These are phyloP conservation scores for Zelostemma sp. DNA, from an alignment of 1,140 invertebrate genomes.

Conservation along the genomic window DNA sequence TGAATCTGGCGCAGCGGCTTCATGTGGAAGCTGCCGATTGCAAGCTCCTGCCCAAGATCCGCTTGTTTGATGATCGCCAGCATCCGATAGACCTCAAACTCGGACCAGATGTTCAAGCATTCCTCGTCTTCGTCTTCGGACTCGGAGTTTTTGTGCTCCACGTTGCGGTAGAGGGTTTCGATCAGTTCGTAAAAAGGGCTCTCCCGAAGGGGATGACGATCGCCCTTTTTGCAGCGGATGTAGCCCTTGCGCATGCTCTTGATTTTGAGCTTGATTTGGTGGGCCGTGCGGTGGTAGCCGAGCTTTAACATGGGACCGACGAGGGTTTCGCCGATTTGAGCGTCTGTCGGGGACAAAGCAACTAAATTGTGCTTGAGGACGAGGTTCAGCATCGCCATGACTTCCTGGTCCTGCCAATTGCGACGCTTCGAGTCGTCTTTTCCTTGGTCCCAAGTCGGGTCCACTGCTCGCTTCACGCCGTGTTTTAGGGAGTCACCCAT, in stretches of 20 bases:
- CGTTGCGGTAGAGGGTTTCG: slow-evolving; percentile 37
- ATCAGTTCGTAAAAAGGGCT: slow-evolving; percentile 43
- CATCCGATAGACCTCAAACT: slow-evolving; percentile 42
- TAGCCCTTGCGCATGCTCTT: slow-evolving; percentile 46
- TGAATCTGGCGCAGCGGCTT: slow-evolving; percentile 37
- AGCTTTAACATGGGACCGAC: slow-evolving; percentile 34
- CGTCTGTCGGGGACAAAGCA: slow-evolving; percentile 31
- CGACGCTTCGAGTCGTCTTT: slow-evolving; percentile 41
- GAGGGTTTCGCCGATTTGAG: slow-evolving; percentile 38
- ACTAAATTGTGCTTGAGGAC: slow-evolving; percentile 50
- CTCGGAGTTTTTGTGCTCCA: slow-evolving; percentile 28
- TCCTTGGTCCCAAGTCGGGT: slow-evolving; percentile 28
- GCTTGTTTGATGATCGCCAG: slow-evolving; percentile 34
- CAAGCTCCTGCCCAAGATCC: slow-evolving; percentile 38
- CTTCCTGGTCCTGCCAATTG: slow-evolving; percentile 47
- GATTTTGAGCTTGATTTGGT: slow-evolving; percentile 50
- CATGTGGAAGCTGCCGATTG: slow-evolving; percentile 27
- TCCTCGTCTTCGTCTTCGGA: slow-evolving; percentile 30
- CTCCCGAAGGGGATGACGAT: slow-evolving; percentile 20
- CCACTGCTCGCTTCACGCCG: slow-evolving; percentile 17
- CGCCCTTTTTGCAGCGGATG: slow-evolving; percentile 27
- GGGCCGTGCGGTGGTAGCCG: slow-evolving; percentile 38
- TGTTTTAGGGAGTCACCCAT: background rate
- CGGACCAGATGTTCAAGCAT: slow-evolving; percentile 35
- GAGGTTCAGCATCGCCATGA: slow-evolving; percentile 39